Base-by-base conservation (phyloP, 2,113 vertebrate genomes). In the Halichoeres trimaculatus region DNA sequence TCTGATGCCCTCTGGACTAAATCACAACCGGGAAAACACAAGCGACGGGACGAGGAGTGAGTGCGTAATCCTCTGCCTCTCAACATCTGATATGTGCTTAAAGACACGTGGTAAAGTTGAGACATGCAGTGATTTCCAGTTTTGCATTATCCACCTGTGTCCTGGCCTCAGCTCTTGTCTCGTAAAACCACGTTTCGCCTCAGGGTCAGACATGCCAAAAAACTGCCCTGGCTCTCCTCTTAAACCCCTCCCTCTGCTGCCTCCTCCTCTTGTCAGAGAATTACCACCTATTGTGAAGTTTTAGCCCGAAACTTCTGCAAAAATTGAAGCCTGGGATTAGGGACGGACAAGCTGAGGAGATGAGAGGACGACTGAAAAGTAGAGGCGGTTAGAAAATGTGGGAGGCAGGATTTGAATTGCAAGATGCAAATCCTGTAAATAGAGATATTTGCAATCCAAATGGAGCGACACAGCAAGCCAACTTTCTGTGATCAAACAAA, bases 391-490 rank as follows among this genome's bases (percentile, higher is more conserved):
- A 48, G 38, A 70, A 55, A 67, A 68, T 47, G 52, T 13, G 58
- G 55, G 66, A 76, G 80, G 71, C 24, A 7, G 10, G 22, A 77
- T 87, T 75, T 84, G 80, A 86, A 73, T 78, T 43, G 52, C 70
- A 70, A 69, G 36, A 38, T 43, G 68, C 20, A 5, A 50, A 38
- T 19, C 43, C 85, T 84, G 76, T 66, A 83, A 88, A 91, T 73
- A 20, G 63, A 47, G 58, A 55, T 3, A 84, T 92, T 87, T 88
- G 84, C 85, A 76, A 86, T 58, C 52, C 81, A 89, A 90, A 92
- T 77, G 55, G 20, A 58, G 61, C 30, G 56, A 47, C 36, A 13
- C 61, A 14, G 8, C 10, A 10, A 47, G 35, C 53, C 43, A 74
- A 30, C 66, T 54, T 40, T 69, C 70, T 75, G 45, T 68, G 71